Base-by-base conservation (phyloP, 2,888 invertebrate species). In the Caenorhabditis auriculariae region DNA sequence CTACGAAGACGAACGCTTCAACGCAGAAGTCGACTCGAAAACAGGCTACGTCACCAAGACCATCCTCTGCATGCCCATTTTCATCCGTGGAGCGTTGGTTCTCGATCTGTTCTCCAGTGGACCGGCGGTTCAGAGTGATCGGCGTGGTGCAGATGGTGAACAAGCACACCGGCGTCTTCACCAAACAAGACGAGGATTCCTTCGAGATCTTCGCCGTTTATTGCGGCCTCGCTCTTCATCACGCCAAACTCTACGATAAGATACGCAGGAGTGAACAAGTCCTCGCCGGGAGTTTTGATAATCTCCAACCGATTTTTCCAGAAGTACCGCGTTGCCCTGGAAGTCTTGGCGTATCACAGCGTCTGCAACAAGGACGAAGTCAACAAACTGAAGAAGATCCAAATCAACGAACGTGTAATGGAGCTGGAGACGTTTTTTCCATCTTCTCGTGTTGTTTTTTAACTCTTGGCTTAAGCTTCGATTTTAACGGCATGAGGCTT, bases 61-160 rank as follows among this genome's bases (percentile, higher is more conserved):
- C 26, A 90, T 91, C 39, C 86, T 91, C 0, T 91, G 91, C 82
- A 91, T 91, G 91, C 91, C 91, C 0, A 89, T 91, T 39, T 90
- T 88, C 82, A 90, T 89, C 19, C 85, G 89, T 56, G 54, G 53
- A 26, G 24, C 49, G 69, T 69, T 29, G 56, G 57, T 57, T 43
- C 32, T 51, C 27, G 19, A 32, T n/a, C 21, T 23, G 21, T 1
- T 26, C n/a, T 28, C n/a, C 27, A 27, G 6, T 12, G 4, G 3
- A 26, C 3, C 5, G n/a, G 3, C 19, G 6, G 56, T 80, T 47
- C 76, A 86, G 85, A 60, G 87, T 90, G 7, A 91, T 91, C 59
- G 91, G 90, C 1, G 91, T 91, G 0, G 90, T 91, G 0, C 91
- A 91, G 83, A 91, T 91, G 91, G 90, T 91, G n/a, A 87, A 87